Percentiles rank a stretch among this genome's conserved stretches.
phyloP scores from a whole-genome alignment of 2,888 invertebrate genomes.

The Torymus auratus region DNA sequence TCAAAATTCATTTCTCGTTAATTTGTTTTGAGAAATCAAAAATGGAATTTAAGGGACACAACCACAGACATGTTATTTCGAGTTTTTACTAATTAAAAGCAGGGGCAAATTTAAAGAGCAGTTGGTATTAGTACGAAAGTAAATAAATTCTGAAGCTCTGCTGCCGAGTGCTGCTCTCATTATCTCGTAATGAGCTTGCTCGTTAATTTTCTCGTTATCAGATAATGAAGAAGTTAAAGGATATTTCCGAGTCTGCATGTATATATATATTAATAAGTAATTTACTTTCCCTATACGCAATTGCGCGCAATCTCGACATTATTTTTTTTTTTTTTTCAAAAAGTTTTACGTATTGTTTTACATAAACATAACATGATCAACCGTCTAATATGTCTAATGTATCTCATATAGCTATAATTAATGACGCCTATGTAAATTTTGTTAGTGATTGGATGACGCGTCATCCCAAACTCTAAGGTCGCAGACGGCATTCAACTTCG shows the following conservation, averaged over 20 bases:
- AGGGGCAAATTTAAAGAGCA: conserved; percentile 30
- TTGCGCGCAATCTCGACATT: neutral
- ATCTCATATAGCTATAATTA: neutral
- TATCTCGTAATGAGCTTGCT: conserved; percentile 59
- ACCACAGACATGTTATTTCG: conserved; percentile 10
- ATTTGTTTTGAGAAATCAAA: too few relatives aligned
- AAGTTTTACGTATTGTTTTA: neutral
- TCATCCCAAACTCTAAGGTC: too few relatives aligned
- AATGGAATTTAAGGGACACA: neutral
- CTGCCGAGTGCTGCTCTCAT: conserved; percentile 43
- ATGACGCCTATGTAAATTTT: neutral
- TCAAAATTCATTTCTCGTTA: too few relatives aligned
- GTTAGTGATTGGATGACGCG: neutral
- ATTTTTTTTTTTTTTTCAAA: conserved; percentile 18
- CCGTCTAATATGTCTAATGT: neutral
- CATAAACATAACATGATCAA: neutral
- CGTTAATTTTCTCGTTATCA: conserved; percentile 58
- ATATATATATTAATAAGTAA: conserved; percentile 39
- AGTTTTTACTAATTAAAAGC: conserved; percentile 44
- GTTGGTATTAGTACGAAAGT: conserved; percentile 39
- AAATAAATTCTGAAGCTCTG: conserved; percentile 48
- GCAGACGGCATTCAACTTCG: neutral
- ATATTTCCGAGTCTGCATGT: conserved; percentile 32
- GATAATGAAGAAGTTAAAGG: conserved; percentile 52
- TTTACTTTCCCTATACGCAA: neutral